These are phyloP conservation scores for Centropristis striata DNA, from an alignment of 2,113 vertebrate species.

Conservation along the genomic window DNA sequence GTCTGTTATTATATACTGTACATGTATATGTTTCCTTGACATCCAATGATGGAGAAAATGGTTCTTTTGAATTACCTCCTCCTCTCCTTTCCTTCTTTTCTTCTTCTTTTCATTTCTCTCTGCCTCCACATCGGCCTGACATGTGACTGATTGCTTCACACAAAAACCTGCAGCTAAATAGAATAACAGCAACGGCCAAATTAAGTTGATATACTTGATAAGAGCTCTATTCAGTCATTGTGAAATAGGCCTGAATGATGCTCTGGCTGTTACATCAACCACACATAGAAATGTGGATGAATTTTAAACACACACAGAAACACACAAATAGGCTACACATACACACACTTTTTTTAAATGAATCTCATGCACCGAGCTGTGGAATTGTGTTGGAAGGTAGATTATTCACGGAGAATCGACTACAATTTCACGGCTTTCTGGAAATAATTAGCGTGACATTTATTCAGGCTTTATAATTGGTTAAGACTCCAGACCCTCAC, in stretches of 20 bases:
- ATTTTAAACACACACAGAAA: constrained; percentile 10
- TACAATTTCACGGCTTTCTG: constrained; percentile 76
- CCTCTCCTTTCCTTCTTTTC: not conserved
- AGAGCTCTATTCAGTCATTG: constrained; percentile 49
- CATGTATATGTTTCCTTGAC: too few species aligned
- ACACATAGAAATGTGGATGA: constrained; percentile 21
- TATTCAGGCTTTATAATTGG: constrained; percentile 76
- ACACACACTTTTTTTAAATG: constrained; percentile 51
- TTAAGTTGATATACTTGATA: constrained; percentile 54
- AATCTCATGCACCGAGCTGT: constrained; percentile 49
- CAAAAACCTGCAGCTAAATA: constrained; percentile 31
- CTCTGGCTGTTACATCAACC: constrained; percentile 20
- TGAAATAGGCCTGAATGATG: constrained; percentile 43
- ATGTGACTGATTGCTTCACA: constrained; percentile 43
- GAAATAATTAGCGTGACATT: constrained; percentile 77
- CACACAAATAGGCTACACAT: constrained; percentile 16
- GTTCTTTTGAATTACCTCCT: too few species aligned
- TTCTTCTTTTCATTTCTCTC: not conserved
- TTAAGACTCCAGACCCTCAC: constrained; percentile 66
- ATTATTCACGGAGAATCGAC: constrained; percentile 74
- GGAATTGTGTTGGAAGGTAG: constrained; percentile 63
- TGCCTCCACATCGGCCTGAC: constrained; percentile 29
- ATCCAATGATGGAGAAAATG: too few species aligned
- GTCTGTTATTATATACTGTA: too few species aligned
- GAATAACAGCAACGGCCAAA: constrained; percentile 42